Conservation (phyloP, 2,113 vertebrate genomes). For the Promerops cafer region DNA sequence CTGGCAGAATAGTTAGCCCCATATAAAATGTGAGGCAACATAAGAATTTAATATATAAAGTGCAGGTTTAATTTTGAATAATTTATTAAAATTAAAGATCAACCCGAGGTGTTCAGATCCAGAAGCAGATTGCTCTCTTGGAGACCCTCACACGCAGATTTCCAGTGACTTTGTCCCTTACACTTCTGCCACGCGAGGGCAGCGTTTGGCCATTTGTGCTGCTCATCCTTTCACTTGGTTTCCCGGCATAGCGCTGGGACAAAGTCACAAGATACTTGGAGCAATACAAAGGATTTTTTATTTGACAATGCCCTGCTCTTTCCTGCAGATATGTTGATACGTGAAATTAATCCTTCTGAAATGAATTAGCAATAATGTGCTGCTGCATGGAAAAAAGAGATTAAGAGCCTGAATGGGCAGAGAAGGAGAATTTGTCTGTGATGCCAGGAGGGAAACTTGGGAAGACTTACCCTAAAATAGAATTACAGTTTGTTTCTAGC, state of each 20-base stretch:
- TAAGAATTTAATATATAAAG: neutral
- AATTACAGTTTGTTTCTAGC: neutral
- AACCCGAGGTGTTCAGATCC: neutral
- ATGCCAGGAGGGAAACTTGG: neutral
- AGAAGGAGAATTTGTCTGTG: neutral
- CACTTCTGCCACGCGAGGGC: conserved; percentile 26
- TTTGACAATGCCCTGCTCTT: neutral
- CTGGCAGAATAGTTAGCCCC: neutral
- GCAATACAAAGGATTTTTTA: neutral
- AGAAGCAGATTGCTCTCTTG: neutral
- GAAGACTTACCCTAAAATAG: neutral
- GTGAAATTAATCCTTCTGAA: neutral
- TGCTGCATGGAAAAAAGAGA: neutral
- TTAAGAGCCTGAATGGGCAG: neutral
- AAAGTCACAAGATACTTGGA: neutral
- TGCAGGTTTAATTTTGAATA: neutral
- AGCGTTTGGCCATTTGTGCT: neutral
- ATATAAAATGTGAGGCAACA: neutral
- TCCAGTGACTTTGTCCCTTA: neutral
- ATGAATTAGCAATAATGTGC: neutral
- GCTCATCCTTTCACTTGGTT: neutral
- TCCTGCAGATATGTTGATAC: neutral
- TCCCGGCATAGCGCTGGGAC: neutral
- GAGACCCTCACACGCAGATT: rapidly evolving
- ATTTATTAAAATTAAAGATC: neutral